Conservation (phyloP, 1,140 invertebrate species). For the Manduca sexta region DNA sequence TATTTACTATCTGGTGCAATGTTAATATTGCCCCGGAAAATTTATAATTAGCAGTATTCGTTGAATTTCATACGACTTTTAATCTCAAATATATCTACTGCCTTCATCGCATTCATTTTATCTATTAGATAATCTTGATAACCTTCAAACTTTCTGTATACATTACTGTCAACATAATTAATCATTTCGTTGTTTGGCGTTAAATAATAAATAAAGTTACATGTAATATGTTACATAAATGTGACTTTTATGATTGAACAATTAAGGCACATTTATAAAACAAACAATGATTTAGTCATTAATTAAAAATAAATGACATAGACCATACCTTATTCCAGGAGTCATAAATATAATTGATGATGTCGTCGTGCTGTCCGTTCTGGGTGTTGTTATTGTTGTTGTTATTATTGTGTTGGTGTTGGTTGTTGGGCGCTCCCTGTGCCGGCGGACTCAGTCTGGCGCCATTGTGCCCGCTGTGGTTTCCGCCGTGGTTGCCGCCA, state of each 20-base stretch:
- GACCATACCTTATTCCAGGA: conserved; percentile 67
- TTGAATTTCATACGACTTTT: too few species aligned
- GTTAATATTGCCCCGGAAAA: too few species aligned
- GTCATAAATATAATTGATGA: conserved; percentile 69
- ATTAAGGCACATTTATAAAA: too few species aligned
- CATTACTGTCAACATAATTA: background rate
- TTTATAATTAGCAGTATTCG: too few species aligned
- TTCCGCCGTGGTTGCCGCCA: background rate
- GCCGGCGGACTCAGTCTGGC: conserved; percentile 55
- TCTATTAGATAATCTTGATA: too few species aligned
- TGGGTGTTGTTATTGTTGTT: conserved; percentile 14
- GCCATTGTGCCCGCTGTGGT: conserved; percentile 34
- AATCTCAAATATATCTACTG: too few species aligned
- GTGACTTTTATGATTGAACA: too few species aligned
- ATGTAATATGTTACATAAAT: too few species aligned
- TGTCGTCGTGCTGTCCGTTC: conserved; percentile 56
- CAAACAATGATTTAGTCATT: too few species aligned
- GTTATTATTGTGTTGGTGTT: conserved; percentile 19
- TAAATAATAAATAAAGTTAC: background rate
- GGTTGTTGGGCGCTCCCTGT: conserved; percentile 32
- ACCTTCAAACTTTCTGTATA: too few species aligned
- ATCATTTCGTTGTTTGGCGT: background rate
- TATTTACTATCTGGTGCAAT: too few species aligned
- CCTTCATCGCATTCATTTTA: too few species aligned
- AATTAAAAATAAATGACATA: background rate